These are phyloP conservation scores for Trichomycterus rosablanca DNA, from an alignment of 2,113 vertebrate species.

Conservation along the genomic window DNA sequence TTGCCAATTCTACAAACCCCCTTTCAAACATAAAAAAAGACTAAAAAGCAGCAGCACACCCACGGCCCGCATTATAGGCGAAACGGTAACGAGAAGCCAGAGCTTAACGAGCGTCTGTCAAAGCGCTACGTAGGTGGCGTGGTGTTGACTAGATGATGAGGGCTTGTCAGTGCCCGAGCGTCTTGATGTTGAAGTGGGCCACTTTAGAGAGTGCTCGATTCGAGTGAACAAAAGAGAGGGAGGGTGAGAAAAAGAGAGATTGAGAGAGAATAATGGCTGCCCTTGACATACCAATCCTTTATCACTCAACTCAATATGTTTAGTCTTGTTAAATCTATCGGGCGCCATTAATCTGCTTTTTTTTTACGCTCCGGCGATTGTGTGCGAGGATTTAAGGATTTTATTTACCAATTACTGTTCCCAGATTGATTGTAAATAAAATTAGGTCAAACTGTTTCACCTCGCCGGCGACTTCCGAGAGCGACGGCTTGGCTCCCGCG, in stretches of 20 bases:
- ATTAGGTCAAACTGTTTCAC: constrained; percentile 31
- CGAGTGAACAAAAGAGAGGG: background rate
- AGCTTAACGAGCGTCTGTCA: constrained; percentile 16
- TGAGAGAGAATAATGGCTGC: background rate
- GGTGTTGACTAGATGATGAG: constrained; percentile 21
- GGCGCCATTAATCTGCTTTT: constrained; percentile 31
- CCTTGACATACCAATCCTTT: too few species aligned
- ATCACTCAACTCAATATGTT: constrained; percentile 36
- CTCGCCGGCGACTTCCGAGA: constrained; percentile 16
- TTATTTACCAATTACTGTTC: constrained; percentile 37
- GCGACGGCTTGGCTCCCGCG: background rate
- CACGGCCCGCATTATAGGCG: constrained; percentile 24
- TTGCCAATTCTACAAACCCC: background rate
- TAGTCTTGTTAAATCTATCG: constrained; percentile 40
- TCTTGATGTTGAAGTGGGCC: constrained; percentile 8
- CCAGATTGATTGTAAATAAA: constrained; percentile 34
- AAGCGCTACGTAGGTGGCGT: constrained; percentile 14
- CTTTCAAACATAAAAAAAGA: constrained; percentile 1
- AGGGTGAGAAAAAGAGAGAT: too few species aligned
- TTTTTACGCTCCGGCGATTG: constrained; percentile 17
- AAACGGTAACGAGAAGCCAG: constrained; percentile 25
- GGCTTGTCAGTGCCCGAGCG: constrained; percentile 13
- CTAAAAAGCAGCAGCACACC: constrained; percentile 24
- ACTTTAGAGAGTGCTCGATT: background rate
- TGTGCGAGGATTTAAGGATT: constrained; percentile 26